Evolutionary conservation across 2,888 invertebrate genomes (phyloP).

Genomic region (Apantesis nais): DNA sequence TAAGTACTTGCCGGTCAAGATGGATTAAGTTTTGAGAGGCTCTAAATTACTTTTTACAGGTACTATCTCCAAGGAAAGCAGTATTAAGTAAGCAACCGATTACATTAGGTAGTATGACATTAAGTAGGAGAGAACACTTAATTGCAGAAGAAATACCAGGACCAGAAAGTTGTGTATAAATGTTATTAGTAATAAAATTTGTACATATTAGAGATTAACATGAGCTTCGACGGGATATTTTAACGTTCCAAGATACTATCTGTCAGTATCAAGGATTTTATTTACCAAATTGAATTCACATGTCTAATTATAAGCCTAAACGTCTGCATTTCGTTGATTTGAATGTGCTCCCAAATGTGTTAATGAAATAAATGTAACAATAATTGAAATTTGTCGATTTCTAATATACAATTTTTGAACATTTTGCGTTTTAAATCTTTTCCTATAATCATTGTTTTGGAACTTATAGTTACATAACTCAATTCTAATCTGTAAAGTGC

Average conservation of each 20-base stretch:
- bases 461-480: too few species aligned
- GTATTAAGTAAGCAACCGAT: conserved; percentile 61
- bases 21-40: conserved; percentile 17
- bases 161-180: conserved; percentile 82
- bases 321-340: background rate
- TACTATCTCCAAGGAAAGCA: conserved; percentile 63
- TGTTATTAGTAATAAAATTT: conserved; percentile 22
- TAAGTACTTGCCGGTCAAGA: conserved; percentile 11
- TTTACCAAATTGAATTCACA: background rate
- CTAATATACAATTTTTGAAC: too few species aligned
- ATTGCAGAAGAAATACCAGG: conserved; percentile 83
- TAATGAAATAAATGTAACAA: background rate
- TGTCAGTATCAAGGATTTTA: background rate
- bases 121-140: conserved; percentile 79
- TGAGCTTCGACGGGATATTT: conserved; percentile 13
- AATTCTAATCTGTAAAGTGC: too few species aligned
- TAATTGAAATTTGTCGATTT: background rate
- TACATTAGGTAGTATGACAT: conserved; percentile 63
- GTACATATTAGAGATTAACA: conserved; percentile 27
- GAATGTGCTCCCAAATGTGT: background rate
- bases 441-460: background rate
- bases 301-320: background rate
- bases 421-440: background rate
- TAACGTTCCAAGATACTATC: background rate
- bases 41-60: conserved; percentile 50